Evolutionary conservation across 2,888 invertebrate species (phyloP), one percentile per base, ranked within the genome.

Genomic region (Mythimna pallens): DNA sequence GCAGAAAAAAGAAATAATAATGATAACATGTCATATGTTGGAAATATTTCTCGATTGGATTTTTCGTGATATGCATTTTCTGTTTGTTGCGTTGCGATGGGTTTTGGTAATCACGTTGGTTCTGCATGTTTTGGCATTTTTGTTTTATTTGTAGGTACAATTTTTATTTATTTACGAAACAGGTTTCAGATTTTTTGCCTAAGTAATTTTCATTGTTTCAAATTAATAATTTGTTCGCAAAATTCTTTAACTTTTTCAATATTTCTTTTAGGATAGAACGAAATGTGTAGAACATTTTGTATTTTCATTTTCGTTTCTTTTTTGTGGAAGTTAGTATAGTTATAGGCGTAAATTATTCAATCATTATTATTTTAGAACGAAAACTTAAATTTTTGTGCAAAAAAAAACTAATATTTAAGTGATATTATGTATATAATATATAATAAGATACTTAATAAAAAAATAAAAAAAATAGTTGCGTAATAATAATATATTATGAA

Each of bases 11-110:
- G 10, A 93, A 82, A 61, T 88, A 94, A 10, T 87, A 91, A 61
- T 95, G 95, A 59, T 94, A 95, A 3, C 84, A 84, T 1, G 92
- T 86, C 7, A 93, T 65, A 2, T 71, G 82, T 30, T 86, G 76
- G 43, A 94, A 93, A 72, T 92, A 86, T 76, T 87, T 91, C 71
- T 94, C 94, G 6, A 94, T 90, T 3, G 94, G 95, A 86, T 93
- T 92, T 36, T 77, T 78, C 30, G 87, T 68, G 73, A 85, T 87
- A 52, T 65, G 43, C 90, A 90, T 90, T 83, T 86, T 88, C 72
- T 55, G 12, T 62, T 69, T 54, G 54, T 61, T 64, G 47, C 17
- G 22, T 54, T 78, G 22, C 10, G 34, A 52, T n/a, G 14, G 22
- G 59, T 67, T 55, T 22, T 9, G 36, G 30, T 12, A 73, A 85